Evolutionary conservation across 2,888 invertebrate genomes (phyloP).

Genomic region (Brachynemurus nebulosus): DNA sequence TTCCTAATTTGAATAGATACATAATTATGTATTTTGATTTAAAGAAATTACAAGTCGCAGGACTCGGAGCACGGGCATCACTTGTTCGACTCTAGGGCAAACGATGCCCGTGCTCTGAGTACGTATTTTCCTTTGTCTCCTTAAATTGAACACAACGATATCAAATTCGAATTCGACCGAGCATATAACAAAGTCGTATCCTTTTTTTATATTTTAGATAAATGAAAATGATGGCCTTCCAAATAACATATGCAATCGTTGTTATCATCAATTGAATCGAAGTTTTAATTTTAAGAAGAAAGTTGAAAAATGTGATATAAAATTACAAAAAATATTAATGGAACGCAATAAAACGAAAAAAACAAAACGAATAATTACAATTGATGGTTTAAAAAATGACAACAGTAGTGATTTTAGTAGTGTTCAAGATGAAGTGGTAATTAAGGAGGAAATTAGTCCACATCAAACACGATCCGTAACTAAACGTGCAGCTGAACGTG

Average conservation of each 20-base stretch:
- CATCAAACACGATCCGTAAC: not conserved
- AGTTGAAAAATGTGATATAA: conserved; percentile 27
- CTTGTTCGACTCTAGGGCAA: not conserved
- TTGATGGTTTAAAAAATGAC: conserved; percentile 23
- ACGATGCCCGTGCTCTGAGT: not conserved
- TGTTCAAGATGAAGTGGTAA: conserved; percentile 24
- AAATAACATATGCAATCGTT: conserved; percentile 29
- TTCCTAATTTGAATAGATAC: no score
- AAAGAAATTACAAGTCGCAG: no score
- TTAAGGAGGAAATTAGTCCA: conserved; percentile 10
- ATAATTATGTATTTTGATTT: no score
- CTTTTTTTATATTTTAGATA: conserved; percentile 24
- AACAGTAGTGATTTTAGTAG: no score
- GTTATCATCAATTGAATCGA: conserved; percentile 29
- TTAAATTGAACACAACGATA: no score
- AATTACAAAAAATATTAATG: conserved; percentile 24
- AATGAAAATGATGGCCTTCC: conserved; percentile 29
- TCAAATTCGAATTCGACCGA: no score
- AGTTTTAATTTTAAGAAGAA: conserved; percentile 30
- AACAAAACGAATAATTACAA: conserved; percentile 9
- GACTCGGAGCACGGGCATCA: not conserved
- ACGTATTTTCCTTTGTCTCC: not conserved
- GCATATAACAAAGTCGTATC: no score
- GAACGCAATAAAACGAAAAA: conserved; percentile 15
- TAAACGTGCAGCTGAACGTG: conserved; percentile 10